Conservation (phyloP, 2,113 vertebrate genomes). For the Varanus salvator region DNA sequence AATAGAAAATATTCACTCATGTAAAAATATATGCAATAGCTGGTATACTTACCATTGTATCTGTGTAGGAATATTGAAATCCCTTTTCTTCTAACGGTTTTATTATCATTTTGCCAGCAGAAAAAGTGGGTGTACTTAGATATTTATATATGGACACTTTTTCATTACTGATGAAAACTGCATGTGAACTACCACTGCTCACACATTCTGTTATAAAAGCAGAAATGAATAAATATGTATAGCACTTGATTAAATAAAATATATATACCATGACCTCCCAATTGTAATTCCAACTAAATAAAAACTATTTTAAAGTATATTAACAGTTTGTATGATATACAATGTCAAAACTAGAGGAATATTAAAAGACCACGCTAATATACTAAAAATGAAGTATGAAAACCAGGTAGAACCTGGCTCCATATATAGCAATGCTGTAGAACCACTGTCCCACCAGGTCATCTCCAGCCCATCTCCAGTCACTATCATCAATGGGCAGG, state of each 20-base stretch:
- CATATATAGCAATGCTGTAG: not conserved
- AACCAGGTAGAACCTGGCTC: not conserved
- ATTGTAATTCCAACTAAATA: not conserved
- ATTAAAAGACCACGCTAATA: not conserved
- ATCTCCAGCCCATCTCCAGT: too few relatives aligned
- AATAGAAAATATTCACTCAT: not conserved
- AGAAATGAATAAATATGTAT: constrained; percentile 14
- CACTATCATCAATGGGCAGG: too few relatives aligned
- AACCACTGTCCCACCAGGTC: too few relatives aligned
- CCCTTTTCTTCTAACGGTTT: constrained; percentile 81
- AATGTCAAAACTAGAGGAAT: not conserved
- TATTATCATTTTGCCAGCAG: constrained; percentile 77
- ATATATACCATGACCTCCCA: not conserved
- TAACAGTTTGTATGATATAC: not conserved
- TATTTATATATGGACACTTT: constrained; percentile 73
- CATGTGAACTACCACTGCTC: constrained; percentile 46
- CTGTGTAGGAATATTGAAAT: constrained; percentile 72
- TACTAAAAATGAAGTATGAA: not conserved
- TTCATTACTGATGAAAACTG: constrained; percentile 57
- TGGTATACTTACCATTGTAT: constrained; percentile 76
- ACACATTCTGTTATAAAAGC: constrained; percentile 74
- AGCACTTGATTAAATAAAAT: not conserved
- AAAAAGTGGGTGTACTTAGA: constrained; percentile 74
- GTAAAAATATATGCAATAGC: constrained; percentile 27
- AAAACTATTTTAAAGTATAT: not conserved